Evolutionary conservation across 2,888 invertebrate species (phyloP), one percentile per base, ranked within the genome.

Genomic region (Griposia aprilina): DNA sequence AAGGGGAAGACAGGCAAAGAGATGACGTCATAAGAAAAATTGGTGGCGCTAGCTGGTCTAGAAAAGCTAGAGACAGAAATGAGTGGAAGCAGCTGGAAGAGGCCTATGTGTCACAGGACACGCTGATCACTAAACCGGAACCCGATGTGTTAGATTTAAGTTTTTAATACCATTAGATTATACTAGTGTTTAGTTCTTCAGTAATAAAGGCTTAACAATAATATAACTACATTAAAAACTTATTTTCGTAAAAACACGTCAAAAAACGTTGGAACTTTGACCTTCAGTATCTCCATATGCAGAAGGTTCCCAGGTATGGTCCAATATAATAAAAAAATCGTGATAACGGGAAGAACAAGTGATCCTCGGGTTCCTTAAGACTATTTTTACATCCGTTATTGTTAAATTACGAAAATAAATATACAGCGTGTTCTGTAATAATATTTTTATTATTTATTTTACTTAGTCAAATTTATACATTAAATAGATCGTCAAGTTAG

Each of bases 401-500:
- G 17, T 17, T 68, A 68, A 68, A 52, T 23, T 17, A 10, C 10
- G 10, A 23, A 5, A 36, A 15, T 23, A 68, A 52, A 23, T 15
- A 68, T 15, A 20, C 48, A 30, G 17, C 15, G n/a, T 48, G 6
- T 48, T 71, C 7, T 66, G 13, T n/a, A 50, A 48, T 11, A 17
- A 23, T 26, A 17, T 50, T 62, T 45, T 30, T 26, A 70, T 52
- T 41, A 41, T 41, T 6, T 41, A 41, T 41, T 63, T 50, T 62
- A n/a, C 10, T 57, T 15, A 66, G 52, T 59, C 15, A 52, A 48
- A 45, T 52, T n/a, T 41, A 4, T 6, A 41, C 0, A 41, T 4
- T 41, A 41, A 41, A 41, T 4, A 41, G 2, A 41, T 41, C n/a
- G 3, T 45, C 36, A 36, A 76, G 17, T 82, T 23, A 69, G 76